Base-by-base conservation (phyloP, 2,888 invertebrate genomes). In the Crepidodera aurea region DNA sequence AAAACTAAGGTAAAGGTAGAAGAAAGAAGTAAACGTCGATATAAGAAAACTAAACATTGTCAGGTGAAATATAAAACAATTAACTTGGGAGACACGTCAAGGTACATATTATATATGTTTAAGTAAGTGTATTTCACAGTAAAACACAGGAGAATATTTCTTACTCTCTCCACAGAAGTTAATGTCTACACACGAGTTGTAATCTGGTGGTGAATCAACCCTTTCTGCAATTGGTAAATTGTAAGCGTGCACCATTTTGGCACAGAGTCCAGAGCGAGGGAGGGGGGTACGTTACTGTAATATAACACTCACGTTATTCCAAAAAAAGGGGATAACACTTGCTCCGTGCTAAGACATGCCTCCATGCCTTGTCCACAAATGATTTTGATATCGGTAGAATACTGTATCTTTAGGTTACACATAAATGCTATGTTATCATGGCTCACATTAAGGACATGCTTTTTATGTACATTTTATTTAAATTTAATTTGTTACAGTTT, bases 221-320 rank as follows among this genome's bases (percentile, higher is more conserved):
- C 48, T 27, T 61, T 61, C 61, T 61, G 56, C 68, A 62, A 46
- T 60, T 40, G 40, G 44, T 29, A 60, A 55, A 57, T 64, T 42
- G 18, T 15, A 79, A 80, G 79, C 79, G 79, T 79, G 79, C 77
- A 75, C 72, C 74, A 69, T 51, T 46, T 40, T 64, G 72, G 73
- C 69, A 71, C 73, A 72, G 70, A 69, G 66, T 70, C 75, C 71
- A 76, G 75, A 71, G 75, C 75, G 77, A 77, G 77, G 85, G 84
- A 83, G 84, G 84, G 84, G 84, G 84, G 77, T 63, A 70, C 61
- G 67, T 68, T 64, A 60, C 50, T 61, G 61, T 56, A 50, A 25
- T 61, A 56, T 37, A 57, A 58, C 57, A 58, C 42, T 32, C 48
- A 66, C 34, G 51, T 44, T 60, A 51, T 54, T 50, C 39, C 42